Base-by-base conservation (phyloP, 2,888 invertebrate genomes). In the Timandra comae region DNA sequence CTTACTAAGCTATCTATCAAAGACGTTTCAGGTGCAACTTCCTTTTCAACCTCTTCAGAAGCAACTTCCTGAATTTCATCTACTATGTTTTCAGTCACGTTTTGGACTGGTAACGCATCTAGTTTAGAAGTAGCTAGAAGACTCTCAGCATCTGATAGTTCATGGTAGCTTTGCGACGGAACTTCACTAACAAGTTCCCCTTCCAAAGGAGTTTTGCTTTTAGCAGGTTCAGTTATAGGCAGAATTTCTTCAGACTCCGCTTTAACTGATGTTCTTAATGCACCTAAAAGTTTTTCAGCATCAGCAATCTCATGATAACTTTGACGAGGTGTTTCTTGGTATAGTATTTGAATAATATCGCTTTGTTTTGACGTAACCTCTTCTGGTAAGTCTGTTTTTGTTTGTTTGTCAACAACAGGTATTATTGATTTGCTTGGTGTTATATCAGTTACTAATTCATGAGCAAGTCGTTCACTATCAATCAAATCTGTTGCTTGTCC, bases 281-380 rank as follows among this genome's bases (percentile, higher is more conserved):
- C 22, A 33, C 41, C 49, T 29, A 49, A 35, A 30, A 39, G 22
- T 34, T 41, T 57, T 53, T 77, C 76, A 28, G 71, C 69, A 24
- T 70, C 64, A 33, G 30, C 24, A 12, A 72, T 54, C 36, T 76
- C 71, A 22, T 67, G 51, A 49, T 73, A 68, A 38, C 54, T 63
- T 25, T 64, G 54, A 5, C 46, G 55, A 7, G 61, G 60, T 10
- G 39, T 41, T 44, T 70, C 63, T 12, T 56, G 50, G 27, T 31
- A 38, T 31, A 57, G 40, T 12, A 44, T 22, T 34, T 44, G 27
- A 1, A 38, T 31, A 12, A 27, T 21, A 7, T 41, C 38, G 2
- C 3, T 24, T 7, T 10, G 10, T 10, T 11, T 11, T 20, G 19
- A n/a, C 12, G 11, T 11, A 6, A 33, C 7, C n/a, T 13, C 19